Evolutionary conservation across 2,797 vertebrate species (phyloP).

Genomic region (Sebastes nivosus): DNA sequence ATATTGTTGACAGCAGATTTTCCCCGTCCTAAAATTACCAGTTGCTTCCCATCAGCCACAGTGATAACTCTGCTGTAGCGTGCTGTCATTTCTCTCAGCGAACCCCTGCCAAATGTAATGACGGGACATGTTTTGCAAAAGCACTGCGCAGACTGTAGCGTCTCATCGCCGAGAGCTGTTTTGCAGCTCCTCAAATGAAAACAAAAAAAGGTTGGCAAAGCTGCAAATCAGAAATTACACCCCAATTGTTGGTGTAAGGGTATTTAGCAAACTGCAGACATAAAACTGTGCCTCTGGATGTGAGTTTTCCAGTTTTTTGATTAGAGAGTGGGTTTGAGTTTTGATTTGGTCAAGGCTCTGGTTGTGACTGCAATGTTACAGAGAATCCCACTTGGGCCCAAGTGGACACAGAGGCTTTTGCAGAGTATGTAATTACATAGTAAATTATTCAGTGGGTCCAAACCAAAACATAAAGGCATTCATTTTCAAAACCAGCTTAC

Average conservation of each 20-base stretch:
- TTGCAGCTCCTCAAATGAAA: conserved; percentile 44
- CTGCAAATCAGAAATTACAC: conserved; percentile 76
- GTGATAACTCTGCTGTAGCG: conserved; percentile 39
- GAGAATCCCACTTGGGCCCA: conserved; percentile 69
- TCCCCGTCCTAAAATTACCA: not conserved
- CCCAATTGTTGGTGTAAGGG: conserved; percentile 67
- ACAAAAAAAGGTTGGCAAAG: conserved; percentile 46
- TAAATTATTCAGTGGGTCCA: conserved; percentile 80
- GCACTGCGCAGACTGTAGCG: conserved; percentile 19
- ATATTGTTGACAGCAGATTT: not conserved
- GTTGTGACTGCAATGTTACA: conserved; percentile 71
- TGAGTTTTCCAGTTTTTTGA: conserved; percentile 71
- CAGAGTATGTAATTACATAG: conserved; percentile 82
- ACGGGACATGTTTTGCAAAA: conserved; percentile 57
- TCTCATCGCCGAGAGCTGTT: conserved; percentile 37
- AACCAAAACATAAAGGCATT: conserved; percentile 80
- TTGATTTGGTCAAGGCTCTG: conserved; percentile 79
- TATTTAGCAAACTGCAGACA: conserved; percentile 74
- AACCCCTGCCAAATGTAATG: conserved; percentile 54
- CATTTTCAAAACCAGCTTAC: conserved; percentile 82
- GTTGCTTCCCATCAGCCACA: conserved; percentile 40
- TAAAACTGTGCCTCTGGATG: conserved; percentile 67
- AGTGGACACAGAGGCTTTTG: conserved; percentile 78
- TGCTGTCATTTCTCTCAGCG: conserved; percentile 49
- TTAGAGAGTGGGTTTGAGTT: conserved; percentile 81